phyloP scores from a whole-genome alignment of 2,888 invertebrate genomes.

The Amphipyra berbera region DNA sequence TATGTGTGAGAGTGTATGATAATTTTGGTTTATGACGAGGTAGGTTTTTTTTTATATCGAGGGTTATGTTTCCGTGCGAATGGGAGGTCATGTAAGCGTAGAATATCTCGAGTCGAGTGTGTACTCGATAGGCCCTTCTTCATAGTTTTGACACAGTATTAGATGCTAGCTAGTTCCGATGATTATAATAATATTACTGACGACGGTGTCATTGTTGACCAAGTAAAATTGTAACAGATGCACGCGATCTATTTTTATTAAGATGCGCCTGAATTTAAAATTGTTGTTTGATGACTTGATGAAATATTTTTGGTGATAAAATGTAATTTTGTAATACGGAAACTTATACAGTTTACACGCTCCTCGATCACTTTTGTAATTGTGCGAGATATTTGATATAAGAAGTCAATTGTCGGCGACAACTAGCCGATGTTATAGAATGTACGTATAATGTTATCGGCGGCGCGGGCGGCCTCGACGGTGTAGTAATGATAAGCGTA shows the following conservation, averaged over 20 bases:
- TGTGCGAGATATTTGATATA: constrained; percentile 80
- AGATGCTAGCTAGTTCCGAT: constrained; percentile 53
- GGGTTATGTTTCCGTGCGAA: constrained; percentile 48
- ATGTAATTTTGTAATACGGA: constrained; percentile 83
- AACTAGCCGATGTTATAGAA: constrained; percentile 61
- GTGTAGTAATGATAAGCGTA: constrained; percentile 50
- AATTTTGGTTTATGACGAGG: constrained; percentile 58
- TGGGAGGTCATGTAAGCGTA: constrained; percentile 42
- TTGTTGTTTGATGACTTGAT: constrained; percentile 62
- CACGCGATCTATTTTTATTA: constrained; percentile 80
- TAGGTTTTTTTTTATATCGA: constrained; percentile 54
- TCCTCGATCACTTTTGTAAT: constrained; percentile 87
- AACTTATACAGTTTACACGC: constrained; percentile 81
- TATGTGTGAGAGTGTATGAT: constrained; percentile 75
- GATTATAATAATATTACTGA: constrained; percentile 45
- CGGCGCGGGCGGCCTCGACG: constrained; percentile 57
- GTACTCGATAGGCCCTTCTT: constrained; percentile 42
- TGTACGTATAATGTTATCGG: constrained; percentile 41
- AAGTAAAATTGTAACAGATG: constrained; percentile 59
- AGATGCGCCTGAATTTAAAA: constrained; percentile 73
- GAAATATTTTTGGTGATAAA: constrained; percentile 82
- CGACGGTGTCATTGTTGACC: constrained; percentile 70
- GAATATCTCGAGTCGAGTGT: constrained; percentile 20
- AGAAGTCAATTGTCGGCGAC: constrained; percentile 78
- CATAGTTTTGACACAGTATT: constrained; percentile 50